Evolutionary conservation across 2,113 vertebrate genomes (phyloP).

Genomic region (Hemibagrus wyckioides): DNA sequence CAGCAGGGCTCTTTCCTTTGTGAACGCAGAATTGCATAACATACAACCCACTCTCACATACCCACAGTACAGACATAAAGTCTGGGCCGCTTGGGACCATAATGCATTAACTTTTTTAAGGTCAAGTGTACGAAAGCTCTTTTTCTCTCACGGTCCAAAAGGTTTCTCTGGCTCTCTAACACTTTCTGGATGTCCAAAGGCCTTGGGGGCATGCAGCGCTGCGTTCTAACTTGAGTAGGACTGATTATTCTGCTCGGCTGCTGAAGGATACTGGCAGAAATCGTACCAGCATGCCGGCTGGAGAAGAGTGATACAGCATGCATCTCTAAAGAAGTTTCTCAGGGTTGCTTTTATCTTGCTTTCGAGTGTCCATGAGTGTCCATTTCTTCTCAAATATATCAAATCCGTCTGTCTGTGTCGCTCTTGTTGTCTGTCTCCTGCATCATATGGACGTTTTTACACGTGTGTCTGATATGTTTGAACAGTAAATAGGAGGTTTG

Average conservation of each 20-base stretch:
- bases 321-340: constrained; percentile 3
- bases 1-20: constrained; percentile 9
- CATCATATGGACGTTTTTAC: background rate
- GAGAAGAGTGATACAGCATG: background rate
- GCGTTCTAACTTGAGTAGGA: background rate
- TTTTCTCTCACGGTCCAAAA: constrained; percentile 28
- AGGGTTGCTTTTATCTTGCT: constrained; percentile 31
- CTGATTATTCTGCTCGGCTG: constrained; percentile 39
- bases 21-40: background rate
- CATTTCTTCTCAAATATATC: background rate
- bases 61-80: background rate
- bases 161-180: constrained; percentile 12
- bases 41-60: constrained; percentile 13
- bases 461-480: constrained; percentile 9
- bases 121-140: constrained; percentile 19
- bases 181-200: constrained; percentile 15
- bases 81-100: background rate
- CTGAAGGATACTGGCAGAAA: constrained; percentile 19
- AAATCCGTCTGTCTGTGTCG: background rate
- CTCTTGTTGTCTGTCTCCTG: background rate
- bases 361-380: background rate
- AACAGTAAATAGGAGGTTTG: constrained; percentile 28
- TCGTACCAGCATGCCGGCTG: constrained; percentile 33
- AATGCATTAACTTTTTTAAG: constrained; percentile 25
- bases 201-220: background rate